Evolutionary conservation across 1,140 invertebrate species (phyloP).

Genomic region (Ridgeia piscesae): DNA sequence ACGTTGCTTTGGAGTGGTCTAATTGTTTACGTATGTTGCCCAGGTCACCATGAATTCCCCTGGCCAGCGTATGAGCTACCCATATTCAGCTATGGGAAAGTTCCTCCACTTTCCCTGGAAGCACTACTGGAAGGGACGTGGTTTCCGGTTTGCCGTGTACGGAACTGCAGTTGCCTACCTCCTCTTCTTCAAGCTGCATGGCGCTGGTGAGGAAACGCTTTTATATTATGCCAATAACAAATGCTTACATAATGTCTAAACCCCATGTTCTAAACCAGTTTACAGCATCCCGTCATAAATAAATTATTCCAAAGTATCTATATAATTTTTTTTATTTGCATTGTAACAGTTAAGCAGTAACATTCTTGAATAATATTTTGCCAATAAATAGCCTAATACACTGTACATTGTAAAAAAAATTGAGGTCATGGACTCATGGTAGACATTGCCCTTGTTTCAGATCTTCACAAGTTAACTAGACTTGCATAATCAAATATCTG

Average conservation of each 20-base stretch:
- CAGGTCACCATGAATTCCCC: slow-evolving; percentile 13
- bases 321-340: too few relatives aligned
- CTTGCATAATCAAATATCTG: not conserved
- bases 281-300: not conserved
- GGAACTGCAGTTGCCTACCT: slow-evolving; percentile 25
- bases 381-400: too few relatives aligned
- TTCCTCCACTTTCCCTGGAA: slow-evolving; percentile 32
- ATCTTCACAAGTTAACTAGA: not conserved
- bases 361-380: not conserved
- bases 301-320: not conserved
- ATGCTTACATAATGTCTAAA: not conserved
- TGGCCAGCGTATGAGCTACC: slow-evolving; percentile 34
- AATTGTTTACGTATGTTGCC: not conserved
- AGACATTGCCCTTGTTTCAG: not conserved
- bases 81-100: slow-evolving; percentile 33
- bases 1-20: not conserved
- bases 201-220: slow-evolving; percentile 18
- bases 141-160: slow-evolving; percentile 29
- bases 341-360: not conserved
- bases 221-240: not conserved
- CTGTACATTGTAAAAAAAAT: too few relatives aligned
- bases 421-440: not conserved
- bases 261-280: not conserved
- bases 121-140: slow-evolving; percentile 35
- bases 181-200: slow-evolving; percentile 32